These are phyloP conservation scores for Apteryx owenii DNA, from an alignment of 2,113 vertebrate species.

Conservation along the genomic window DNA sequence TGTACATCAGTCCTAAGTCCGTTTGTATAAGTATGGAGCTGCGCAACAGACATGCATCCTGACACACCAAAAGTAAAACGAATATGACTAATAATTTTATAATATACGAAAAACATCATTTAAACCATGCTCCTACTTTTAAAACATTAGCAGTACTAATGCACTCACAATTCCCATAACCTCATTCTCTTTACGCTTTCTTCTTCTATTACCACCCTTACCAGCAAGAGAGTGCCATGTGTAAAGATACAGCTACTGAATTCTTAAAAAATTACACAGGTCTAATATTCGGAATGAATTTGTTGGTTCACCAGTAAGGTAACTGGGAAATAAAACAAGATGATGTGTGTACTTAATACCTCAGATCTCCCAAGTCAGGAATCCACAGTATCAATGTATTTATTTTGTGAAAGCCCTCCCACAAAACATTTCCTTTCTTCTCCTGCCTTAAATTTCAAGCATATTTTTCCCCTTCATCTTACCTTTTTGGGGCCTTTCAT, in stretches of 20 bases:
- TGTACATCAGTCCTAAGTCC: accelerated
- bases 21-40: neutral
- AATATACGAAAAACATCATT: neutral
- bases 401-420: neutral
- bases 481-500: neutral
- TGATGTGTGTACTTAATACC: accelerated
- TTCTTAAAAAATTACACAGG: neutral
- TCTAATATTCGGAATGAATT: neutral
- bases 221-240: neutral
- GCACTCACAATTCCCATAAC: neutral
- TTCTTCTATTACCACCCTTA: neutral
- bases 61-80: neutral
- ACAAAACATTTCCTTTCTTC: neutral
- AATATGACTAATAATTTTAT: neutral
- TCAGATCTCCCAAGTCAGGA: neutral
- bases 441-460: neutral
- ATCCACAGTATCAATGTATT: neutral
- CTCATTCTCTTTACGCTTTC: neutral
- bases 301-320: neutral
- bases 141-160: neutral
- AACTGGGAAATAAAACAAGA: accelerated
- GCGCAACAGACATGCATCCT: neutral
- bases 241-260: neutral
- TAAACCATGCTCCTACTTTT: neutral
- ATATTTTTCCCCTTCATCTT: neutral